phyloP scores from a whole-genome alignment of 2,888 invertebrate genomes.

The Euplagia quadripunctaria region DNA sequence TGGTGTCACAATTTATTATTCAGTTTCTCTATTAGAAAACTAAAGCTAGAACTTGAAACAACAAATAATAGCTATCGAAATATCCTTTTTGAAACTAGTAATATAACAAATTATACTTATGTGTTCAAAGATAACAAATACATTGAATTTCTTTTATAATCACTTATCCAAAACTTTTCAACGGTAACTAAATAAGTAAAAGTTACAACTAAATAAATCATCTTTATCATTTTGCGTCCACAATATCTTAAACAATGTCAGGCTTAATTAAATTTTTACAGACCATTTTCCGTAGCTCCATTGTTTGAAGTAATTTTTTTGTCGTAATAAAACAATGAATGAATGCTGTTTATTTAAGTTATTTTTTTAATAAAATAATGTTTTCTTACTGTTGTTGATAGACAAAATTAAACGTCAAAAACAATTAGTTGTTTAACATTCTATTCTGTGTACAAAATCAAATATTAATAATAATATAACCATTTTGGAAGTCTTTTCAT shows the following conservation, averaged over 20 bases:
- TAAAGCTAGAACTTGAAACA: too few relatives aligned
- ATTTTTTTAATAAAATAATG: conserved; percentile 5
- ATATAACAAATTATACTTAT: neutral
- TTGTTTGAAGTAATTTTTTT: conserved; percentile 1
- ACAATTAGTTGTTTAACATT: conserved; percentile 11
- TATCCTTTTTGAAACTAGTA: neutral
- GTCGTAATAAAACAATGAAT: conserved; percentile 10
- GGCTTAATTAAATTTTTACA: conserved; percentile 18
- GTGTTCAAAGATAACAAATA: neutral
- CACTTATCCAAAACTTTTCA: neutral
- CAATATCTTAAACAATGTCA: neutral
- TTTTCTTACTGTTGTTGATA: conserved; percentile 1
- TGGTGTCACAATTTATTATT: too few relatives aligned
- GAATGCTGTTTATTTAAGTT: neutral
- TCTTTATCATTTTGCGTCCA: conserved; percentile 3
- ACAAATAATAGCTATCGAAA: too few relatives aligned
- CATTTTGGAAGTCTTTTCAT: neutral
- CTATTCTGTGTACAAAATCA: neutral
- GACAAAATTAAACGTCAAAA: conserved; percentile 27
- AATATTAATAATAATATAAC: neutral
- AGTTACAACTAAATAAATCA: conserved; percentile 2
- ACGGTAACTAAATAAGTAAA: neutral
- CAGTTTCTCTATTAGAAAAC: too few relatives aligned
- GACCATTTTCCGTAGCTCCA: conserved; percentile 13
- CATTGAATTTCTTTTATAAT: neutral